Conservation (phyloP, 2,113 vertebrate species). For the Lycaon pictus region DNA sequence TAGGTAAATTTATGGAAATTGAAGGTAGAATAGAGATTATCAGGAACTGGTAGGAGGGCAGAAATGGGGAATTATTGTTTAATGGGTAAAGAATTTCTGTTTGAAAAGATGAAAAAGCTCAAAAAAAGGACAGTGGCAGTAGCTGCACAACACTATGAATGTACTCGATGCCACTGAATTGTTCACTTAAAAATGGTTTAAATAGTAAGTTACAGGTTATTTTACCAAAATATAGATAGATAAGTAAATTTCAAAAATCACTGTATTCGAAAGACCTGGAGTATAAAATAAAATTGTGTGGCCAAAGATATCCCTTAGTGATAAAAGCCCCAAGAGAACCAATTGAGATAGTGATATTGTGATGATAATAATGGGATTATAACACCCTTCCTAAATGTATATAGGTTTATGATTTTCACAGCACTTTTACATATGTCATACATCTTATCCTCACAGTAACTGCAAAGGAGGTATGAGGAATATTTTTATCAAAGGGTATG, state of each 20-base stretch:
- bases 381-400: neutral
- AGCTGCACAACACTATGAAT: neutral
- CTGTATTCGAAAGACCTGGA: neutral
- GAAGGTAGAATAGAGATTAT: neutral
- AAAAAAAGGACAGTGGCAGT: neutral
- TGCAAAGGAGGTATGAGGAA: neutral
- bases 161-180: neutral
- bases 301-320: neutral
- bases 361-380: neutral
- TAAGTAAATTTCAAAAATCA: neutral
- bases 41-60: neutral
- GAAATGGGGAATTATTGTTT: neutral
- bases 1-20: neutral
- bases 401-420: neutral
- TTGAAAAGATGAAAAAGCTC: neutral
- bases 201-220: neutral
- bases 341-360: neutral
- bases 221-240: constrained; percentile 14
- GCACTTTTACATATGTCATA: neutral
- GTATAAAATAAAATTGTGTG: neutral
- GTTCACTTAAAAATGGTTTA: neutral
- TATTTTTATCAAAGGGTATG: neutral
- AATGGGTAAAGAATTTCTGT: neutral
- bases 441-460: neutral
- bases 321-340: neutral